Evolutionary conservation across 2,113 vertebrate species (phyloP), one percentile per base, ranked within the genome.

Genomic region (Chelonoidis abingdonii): DNA sequence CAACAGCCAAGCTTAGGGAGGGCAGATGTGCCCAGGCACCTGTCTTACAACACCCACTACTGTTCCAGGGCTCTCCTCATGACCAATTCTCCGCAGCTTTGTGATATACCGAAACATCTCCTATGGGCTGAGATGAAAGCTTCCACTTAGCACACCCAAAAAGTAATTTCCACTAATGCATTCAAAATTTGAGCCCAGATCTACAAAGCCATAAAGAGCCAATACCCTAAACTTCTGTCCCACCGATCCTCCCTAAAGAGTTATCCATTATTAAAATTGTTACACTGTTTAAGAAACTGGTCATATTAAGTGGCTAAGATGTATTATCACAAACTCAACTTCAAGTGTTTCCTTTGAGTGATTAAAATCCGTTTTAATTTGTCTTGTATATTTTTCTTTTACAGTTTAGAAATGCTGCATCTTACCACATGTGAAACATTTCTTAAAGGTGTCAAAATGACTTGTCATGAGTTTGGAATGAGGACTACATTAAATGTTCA

Each of bases 401-500:
- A 94, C 95, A 97, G 94, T 95, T 96, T 95, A 95, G 95, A 97
- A 96, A 85, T 93, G 93, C 59, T 94, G 91, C 93, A 89, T 97
- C 90, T 97, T 97, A 92, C 96, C 96, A 98, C 97, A 97, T 98
- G 97, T 97, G 97, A 98, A 98, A 95, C 27, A 31, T 97, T 98
- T 98, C 97, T 98, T 95, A 94, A 97, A 98, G 97, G 98, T 98
- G 98, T 98, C 97, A 98, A 96, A 98, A 96, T 94, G 97, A 96
- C 84, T 95, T 97, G 97, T 98, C 98, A 98, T 97, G 91, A 87
- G 94, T 97, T 98, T 98, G 98, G 98, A 98, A 98, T 98, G 97
- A 98, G 92, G 94, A 95, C 87, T 97, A 97, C 98, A 98, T 98
- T 98, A 98, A 98, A 98, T 96, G 96, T 94, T 96, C 85, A 75